These are phyloP conservation scores for Mastomys coucha DNA, from an alignment of 2,113 vertebrate species.

Conservation along the genomic window DNA sequence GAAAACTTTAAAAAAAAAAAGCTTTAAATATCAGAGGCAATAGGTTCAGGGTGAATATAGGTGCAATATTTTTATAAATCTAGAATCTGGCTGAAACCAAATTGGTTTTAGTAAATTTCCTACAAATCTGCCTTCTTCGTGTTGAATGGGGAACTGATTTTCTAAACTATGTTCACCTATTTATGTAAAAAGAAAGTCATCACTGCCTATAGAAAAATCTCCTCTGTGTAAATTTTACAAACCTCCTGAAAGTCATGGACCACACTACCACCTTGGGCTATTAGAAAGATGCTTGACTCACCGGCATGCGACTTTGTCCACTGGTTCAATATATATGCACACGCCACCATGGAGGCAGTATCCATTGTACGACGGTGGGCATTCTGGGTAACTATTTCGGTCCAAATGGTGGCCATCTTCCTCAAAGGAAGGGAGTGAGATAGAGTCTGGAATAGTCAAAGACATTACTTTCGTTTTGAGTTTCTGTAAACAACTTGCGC, in stretches of 20 bases:
- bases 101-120: not conserved
- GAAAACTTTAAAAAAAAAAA: not conserved
- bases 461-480: not conserved
- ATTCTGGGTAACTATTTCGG: slow-evolving; percentile 81
- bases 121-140: not conserved
- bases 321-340: slow-evolving; percentile 92
- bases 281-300: slow-evolving; percentile 82
- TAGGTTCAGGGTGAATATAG: not conserved
- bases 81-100: slow-evolving; percentile 10
- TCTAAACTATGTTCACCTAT: not conserved
- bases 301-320: slow-evolving; percentile 94
- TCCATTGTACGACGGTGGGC: slow-evolving; percentile 89
- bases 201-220: not conserved
- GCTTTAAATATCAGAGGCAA: not conserved
- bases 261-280: fast-evolving
- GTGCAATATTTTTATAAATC: not conserved
- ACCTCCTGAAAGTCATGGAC: not conserved
- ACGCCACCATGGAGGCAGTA: slow-evolving; percentile 93
- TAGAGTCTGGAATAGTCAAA: slow-evolving; percentile 84
- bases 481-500: not conserved
- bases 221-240: not conserved
- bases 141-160: not conserved
- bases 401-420: slow-evolving; percentile 78
- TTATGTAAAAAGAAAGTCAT: slow-evolving; percentile 5
- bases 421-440: not conserved